These are phyloP conservation scores for Mechanitis mazaeus DNA, from an alignment of 2,888 invertebrate species.

Conservation along the genomic window DNA sequence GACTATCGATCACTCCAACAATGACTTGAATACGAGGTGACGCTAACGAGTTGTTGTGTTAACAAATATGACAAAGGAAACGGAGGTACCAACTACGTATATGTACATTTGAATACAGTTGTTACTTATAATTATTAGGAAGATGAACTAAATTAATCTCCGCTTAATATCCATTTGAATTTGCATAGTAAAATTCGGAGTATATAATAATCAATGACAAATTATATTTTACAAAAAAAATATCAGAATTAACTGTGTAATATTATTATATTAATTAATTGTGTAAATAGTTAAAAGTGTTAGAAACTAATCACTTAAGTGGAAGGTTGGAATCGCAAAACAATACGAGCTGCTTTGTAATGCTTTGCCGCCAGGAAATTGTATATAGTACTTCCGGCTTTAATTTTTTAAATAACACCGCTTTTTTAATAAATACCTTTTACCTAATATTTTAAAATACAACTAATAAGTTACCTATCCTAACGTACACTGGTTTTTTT, in stretches of 20 bases:
- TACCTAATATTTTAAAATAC: not conserved
- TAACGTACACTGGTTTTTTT: too few relatives aligned
- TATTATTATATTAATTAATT: too few relatives aligned
- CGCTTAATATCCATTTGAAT: too few relatives aligned
- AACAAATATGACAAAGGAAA: constrained; percentile 3
- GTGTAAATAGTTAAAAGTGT: not conserved
- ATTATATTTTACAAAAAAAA: constrained; percentile 3
- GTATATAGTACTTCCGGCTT: constrained; percentile 1
- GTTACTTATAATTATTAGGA: not conserved
- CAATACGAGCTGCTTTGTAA: constrained; percentile 25
- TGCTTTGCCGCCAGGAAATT: constrained; percentile 15
- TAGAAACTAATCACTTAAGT: constrained; percentile 30
- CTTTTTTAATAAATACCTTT: not conserved
- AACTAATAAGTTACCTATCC: too few relatives aligned
- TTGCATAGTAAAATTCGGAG: too few relatives aligned
- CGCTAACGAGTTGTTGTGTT: constrained; percentile 14
- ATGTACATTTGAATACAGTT: not conserved
- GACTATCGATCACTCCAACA: constrained; percentile 24
- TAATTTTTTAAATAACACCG: not conserved
- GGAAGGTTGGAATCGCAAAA: constrained; percentile 24
- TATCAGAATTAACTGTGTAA: not conserved
- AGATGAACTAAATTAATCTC: not conserved
- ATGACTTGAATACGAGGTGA: constrained; percentile 9
- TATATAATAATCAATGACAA: not conserved
- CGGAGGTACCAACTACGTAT: not conserved